Evolutionary conservation across 2,888 invertebrate species (phyloP).

Genomic region (Zaprionus obscuricornis): DNA sequence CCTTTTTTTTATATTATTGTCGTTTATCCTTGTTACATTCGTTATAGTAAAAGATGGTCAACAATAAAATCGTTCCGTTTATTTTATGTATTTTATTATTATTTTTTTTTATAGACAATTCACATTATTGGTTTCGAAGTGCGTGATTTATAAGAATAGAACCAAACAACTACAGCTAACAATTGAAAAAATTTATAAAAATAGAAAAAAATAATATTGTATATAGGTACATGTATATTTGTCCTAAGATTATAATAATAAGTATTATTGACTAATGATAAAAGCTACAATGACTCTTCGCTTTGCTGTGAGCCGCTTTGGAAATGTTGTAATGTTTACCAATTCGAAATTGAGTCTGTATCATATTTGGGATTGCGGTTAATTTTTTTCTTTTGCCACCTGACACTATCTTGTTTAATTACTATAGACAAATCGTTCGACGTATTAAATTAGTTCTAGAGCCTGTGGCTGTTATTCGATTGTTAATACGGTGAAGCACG

Average conservation of each 20-base stretch:
- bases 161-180: slow-evolving; percentile 6
- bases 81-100: too few relatives aligned
- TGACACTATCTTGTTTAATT: slow-evolving; percentile 52
- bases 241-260: slow-evolving; percentile 47
- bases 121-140: too few relatives aligned
- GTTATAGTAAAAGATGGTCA: too few relatives aligned
- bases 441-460: slow-evolving; percentile 65
- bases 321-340: slow-evolving; percentile 66
- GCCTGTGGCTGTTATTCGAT: slow-evolving; percentile 70
- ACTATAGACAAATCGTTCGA: slow-evolving; percentile 59
- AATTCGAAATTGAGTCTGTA: slow-evolving; percentile 41
- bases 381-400: background rate
- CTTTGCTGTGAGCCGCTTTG: slow-evolving; percentile 72
- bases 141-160: too few relatives aligned
- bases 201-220: slow-evolving; percentile 42
- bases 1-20: too few relatives aligned
- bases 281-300: slow-evolving; percentile 68
- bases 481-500: slow-evolving; percentile 40
- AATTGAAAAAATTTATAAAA: slow-evolving; percentile 17
- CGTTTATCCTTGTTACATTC: too few relatives aligned
- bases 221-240: slow-evolving; percentile 59
- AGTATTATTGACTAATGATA: slow-evolving; percentile 50
- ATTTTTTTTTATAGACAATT: too few relatives aligned
- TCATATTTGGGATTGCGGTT: slow-evolving; percentile 1
- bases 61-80: too few relatives aligned